These are phyloP conservation scores for Drosophila nigromelanica DNA, from an alignment of 1,140 invertebrate genomes.

Conservation along the genomic window DNA sequence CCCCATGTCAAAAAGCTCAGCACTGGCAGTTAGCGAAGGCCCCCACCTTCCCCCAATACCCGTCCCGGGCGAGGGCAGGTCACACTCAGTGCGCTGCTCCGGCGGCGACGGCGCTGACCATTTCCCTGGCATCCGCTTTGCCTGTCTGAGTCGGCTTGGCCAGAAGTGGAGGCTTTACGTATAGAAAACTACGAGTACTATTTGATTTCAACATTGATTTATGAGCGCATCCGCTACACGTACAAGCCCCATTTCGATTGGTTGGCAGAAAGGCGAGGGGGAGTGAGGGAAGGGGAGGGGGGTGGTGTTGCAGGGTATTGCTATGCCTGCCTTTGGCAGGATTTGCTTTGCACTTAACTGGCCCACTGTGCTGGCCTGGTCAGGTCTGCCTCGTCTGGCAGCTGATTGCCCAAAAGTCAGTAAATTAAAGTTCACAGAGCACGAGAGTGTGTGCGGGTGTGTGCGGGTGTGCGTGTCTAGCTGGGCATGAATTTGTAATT, in stretches of 20 bases:
- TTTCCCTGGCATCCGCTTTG: constrained; percentile 68
- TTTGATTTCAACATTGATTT: constrained; percentile 83
- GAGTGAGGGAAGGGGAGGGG: neutral
- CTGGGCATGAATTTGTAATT: constrained; percentile 75
- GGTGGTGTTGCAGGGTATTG: neutral
- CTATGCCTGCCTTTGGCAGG: constrained; percentile 16
- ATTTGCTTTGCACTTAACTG: constrained; percentile 27
- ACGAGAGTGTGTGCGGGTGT: constrained; percentile 27
- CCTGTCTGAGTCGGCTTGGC: constrained; percentile 21
- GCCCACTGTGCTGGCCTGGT: constrained; percentile 6
- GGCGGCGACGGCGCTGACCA: constrained; percentile 60
- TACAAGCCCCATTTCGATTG: constrained; percentile 52
- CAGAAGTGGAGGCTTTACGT: neutral
- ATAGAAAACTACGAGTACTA: constrained; percentile 67
- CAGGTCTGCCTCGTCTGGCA: constrained; percentile 51
- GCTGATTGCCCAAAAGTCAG: constrained; percentile 80
- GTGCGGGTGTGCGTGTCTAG: constrained; percentile 27
- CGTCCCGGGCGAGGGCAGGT: constrained; percentile 7
- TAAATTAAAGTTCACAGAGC: constrained; percentile 78
- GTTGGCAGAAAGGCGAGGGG: neutral
- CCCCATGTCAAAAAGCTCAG: constrained; percentile 64
- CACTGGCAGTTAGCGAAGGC: constrained; percentile 11
- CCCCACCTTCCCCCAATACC: neutral
- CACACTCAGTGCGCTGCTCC: constrained; percentile 31
- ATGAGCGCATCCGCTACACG: constrained; percentile 79